Percentiles rank a stretch among this genome's conserved stretches.
phyloP scores from a whole-genome alignment of 2,888 invertebrate species.

The Cyrtodaria siliqua region DNA sequence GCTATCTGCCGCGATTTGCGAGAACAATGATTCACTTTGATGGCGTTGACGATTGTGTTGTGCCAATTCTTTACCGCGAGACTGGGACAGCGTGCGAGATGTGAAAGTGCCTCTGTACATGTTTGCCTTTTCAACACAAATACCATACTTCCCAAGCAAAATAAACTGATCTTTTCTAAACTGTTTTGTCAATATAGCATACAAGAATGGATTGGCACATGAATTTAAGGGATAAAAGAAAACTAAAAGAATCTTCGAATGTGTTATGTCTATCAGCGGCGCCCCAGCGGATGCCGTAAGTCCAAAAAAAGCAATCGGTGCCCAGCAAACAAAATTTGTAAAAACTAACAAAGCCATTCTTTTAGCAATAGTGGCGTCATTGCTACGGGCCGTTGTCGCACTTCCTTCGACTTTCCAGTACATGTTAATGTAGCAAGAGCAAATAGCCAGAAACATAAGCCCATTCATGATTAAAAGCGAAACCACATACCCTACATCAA shows the following conservation, averaged over 20 bases:
- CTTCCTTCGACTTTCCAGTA: constrained; percentile 80
- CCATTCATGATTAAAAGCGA: constrained; percentile 97
- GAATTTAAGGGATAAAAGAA: constrained; percentile 85
- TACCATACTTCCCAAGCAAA: constrained; percentile 77
- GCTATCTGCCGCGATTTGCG: constrained; percentile 63
- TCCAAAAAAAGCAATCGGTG: constrained; percentile 85
- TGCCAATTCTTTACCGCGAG: constrained; percentile 67
- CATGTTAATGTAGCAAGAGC: constrained; percentile 83
- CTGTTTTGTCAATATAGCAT: constrained; percentile 84
- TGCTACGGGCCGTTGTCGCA: constrained; percentile 77
- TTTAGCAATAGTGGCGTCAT: constrained; percentile 83
- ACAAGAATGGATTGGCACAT: constrained; percentile 84
- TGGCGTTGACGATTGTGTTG: constrained; percentile 64
- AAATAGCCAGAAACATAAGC: constrained; percentile 83
- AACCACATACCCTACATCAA: constrained; percentile 91
- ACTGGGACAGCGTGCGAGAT: constrained; percentile 71
- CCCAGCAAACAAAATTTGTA: constrained; percentile 84
- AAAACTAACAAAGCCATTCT: constrained; percentile 84
- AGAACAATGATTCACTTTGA: constrained; percentile 67
- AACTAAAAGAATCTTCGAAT: constrained; percentile 84
- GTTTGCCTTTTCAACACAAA: constrained; percentile 79
- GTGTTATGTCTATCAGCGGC: constrained; percentile 82
- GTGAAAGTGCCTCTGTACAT: constrained; percentile 73
- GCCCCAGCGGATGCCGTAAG: constrained; percentile 82
- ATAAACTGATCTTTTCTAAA: constrained; percentile 83